Conservation (phyloP, 2,113 vertebrate genomes). For the Sinocyclocheilus grahami region DNA sequence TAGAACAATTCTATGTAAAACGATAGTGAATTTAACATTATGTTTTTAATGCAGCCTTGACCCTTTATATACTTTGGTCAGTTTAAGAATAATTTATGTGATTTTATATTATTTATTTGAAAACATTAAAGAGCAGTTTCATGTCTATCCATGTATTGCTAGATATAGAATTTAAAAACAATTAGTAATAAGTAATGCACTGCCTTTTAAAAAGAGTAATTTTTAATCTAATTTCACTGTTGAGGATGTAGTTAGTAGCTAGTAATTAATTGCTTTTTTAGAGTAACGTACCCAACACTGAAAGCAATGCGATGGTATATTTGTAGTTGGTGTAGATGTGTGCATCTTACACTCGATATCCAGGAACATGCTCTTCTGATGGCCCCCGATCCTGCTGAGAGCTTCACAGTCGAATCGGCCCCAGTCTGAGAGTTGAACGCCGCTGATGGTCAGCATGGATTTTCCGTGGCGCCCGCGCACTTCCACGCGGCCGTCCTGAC, state of each 20-base stretch:
- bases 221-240: background rate
- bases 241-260: background rate
- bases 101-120: background rate
- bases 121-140: background rate
- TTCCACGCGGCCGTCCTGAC: conserved; percentile 87
- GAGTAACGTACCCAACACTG: background rate
- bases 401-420: conserved; percentile 96
- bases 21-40: too few relatives aligned
- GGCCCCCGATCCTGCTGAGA: conserved; percentile 90
- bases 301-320: background rate
- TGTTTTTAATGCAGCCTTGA: background rate
- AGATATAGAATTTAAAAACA: too few relatives aligned
- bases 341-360: conserved; percentile 89
- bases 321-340: background rate
- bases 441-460: conserved; percentile 87
- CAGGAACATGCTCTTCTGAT: conserved; percentile 97
- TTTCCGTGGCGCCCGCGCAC: conserved; percentile 86
- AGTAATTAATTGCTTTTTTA: too few relatives aligned
- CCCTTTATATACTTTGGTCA: background rate
- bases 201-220: background rate
- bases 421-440: conserved; percentile 84
- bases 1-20: background rate
- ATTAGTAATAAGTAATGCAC: too few relatives aligned
- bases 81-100: background rate
- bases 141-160: too few relatives aligned